Percentiles rank a stretch among this genome's conserved stretches.
Conservation (phyloP, 2,113 vertebrate genomes). For the Rhynchomys soricoides region DNA sequence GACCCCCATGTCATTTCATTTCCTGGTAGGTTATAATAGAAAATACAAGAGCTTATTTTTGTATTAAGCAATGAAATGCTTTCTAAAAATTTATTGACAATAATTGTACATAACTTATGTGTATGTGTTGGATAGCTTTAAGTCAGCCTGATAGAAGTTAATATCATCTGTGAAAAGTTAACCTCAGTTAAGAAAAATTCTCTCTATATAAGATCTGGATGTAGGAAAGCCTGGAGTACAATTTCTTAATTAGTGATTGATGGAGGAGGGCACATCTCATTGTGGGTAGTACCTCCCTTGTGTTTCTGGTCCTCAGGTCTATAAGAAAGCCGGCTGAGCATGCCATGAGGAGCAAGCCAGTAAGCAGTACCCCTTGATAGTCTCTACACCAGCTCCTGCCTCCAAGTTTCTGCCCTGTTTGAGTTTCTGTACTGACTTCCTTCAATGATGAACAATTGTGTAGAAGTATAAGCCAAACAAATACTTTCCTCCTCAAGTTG, state of each 20-base stretch:
- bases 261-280: too few species aligned
- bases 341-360: neutral
- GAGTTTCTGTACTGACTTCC: neutral
- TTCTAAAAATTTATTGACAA: neutral
- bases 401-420: neutral
- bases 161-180: neutral
- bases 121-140: neutral
- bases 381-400: neutral
- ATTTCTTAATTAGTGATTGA: neutral
- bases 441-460: neutral
- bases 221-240: neutral
- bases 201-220: neutral
- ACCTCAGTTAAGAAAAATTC: neutral
- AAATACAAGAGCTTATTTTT: neutral
- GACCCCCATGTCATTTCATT: neutral
- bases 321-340: neutral
- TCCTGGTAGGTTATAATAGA: neutral
- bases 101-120: neutral
- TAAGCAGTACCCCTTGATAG: neutral
- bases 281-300: neutral
- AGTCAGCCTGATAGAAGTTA: neutral
- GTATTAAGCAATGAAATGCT: neutral
- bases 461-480: neutral
- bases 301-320: neutral
- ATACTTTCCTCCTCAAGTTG: neutral